A percentile compares a stretch with the other conserved stretches of the same genome.
Conservation (phyloP, 2,113 vertebrate species). For the Naja naja region DNA sequence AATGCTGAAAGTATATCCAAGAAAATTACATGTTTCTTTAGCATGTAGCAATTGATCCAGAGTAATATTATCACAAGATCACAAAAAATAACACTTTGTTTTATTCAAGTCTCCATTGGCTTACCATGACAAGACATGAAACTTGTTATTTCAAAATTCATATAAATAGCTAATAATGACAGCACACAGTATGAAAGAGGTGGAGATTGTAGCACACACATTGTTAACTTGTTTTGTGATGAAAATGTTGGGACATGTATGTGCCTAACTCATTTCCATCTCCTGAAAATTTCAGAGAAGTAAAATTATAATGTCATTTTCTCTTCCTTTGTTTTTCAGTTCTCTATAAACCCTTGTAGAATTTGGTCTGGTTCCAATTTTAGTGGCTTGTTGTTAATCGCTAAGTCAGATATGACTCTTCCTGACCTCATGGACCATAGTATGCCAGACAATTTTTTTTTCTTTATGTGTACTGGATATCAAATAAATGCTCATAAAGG, state of each 20-base stretch:
- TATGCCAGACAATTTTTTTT: not conserved
- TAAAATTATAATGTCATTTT: not conserved
- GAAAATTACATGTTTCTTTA: not conserved
- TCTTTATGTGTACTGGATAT: not conserved
- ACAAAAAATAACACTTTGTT: not conserved
- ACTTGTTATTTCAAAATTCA: not conserved
- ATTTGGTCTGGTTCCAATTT: not conserved
- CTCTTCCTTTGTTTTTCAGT: not conserved
- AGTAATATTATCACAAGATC: not conserved
- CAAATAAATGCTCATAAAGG: not conserved
- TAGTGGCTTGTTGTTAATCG: not conserved
- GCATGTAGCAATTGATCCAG: not conserved
- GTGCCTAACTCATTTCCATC: not conserved
- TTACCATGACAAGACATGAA: not conserved
- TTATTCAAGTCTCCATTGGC: not conserved
- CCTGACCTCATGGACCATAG: no score
- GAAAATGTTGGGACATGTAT: not conserved
- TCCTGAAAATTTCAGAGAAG: not conserved
- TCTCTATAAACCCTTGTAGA: no score
- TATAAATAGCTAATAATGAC: not conserved
- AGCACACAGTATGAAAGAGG: not conserved
- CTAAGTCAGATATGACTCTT: no score
- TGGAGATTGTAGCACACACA: not conserved
- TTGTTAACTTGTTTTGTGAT: not conserved
- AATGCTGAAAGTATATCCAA: not conserved